These are phyloP conservation scores for Capreolus pygargus DNA, from an alignment of 2,113 vertebrate genomes.

Conservation along the genomic window DNA sequence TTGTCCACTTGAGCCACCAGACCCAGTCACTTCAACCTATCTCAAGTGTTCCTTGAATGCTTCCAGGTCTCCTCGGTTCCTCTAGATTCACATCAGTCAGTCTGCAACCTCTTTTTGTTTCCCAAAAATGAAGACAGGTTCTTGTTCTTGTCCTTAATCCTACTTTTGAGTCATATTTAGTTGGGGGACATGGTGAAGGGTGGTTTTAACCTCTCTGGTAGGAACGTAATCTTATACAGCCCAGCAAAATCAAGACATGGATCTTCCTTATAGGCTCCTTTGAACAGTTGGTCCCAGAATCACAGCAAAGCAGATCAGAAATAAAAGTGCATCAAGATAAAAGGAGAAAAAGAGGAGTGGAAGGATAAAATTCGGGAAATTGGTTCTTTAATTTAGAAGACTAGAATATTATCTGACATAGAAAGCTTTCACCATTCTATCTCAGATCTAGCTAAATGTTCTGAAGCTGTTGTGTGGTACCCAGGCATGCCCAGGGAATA, in stretches of 20 bases:
- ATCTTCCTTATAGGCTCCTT: neutral
- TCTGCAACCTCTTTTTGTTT: neutral
- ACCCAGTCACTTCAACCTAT: neutral
- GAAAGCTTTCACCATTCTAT: neutral
- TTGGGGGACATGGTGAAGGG: accelerated
- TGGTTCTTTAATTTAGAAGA: neutral
- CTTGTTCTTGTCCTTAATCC: neutral
- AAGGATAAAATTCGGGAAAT: neutral
- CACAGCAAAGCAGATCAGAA: neutral
- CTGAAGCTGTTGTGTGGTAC: neutral
- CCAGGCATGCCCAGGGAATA: neutral
- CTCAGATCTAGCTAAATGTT: neutral
- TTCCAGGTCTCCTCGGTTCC: neutral
- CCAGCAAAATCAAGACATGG: neutral
- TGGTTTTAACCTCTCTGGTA: neutral
- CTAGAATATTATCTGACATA: neutral
- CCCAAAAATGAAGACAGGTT: neutral
- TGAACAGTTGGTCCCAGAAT: neutral
- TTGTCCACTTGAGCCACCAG: neutral
- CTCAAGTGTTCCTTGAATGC: neutral
- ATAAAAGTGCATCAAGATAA: neutral
- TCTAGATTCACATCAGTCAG: neutral
- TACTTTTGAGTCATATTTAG: neutral
- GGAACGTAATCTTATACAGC: neutral
- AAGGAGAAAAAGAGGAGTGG: neutral